A percentile compares a stretch with the other conserved stretches of the same genome.
phyloP scores from a whole-genome alignment of 2,888 invertebrate genomes.

The Nemoura dubitans region DNA sequence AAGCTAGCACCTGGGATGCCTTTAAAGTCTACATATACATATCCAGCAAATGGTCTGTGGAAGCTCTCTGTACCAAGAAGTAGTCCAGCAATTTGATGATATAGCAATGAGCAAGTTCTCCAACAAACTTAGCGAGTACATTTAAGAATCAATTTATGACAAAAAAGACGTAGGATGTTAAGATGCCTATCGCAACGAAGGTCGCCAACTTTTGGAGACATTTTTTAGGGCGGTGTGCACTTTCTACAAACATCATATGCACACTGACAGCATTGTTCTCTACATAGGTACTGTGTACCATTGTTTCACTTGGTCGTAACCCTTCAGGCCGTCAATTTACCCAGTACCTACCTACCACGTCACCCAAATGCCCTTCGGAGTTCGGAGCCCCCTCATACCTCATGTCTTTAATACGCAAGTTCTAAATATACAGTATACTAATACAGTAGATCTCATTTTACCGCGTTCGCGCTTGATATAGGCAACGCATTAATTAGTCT shows the following conservation, averaged over 20 bases:
- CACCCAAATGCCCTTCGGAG: background rate
- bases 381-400: background rate
- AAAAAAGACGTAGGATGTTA: constrained; percentile 1
- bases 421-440: too few relatives aligned
- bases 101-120: background rate
- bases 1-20: background rate
- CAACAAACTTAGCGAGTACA: background rate
- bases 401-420: too few relatives aligned
- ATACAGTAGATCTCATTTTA: background rate
- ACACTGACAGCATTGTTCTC: background rate
- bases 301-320: background rate
- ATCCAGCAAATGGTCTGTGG: background rate
- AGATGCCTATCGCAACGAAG: constrained; percentile 12
- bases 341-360: background rate
- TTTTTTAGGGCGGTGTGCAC: background rate
- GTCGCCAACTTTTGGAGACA: constrained; percentile 7
- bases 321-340: background rate
- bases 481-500: background rate
- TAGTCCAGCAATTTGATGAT: background rate
- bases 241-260: background rate
- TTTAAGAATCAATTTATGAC: background rate
- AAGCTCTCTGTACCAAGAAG: background rate
- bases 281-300: background rate
- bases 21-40: background rate
- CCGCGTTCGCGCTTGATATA: background rate